Conservation (phyloP, 2,888 invertebrate species). For the Malachius bipustulatus region DNA sequence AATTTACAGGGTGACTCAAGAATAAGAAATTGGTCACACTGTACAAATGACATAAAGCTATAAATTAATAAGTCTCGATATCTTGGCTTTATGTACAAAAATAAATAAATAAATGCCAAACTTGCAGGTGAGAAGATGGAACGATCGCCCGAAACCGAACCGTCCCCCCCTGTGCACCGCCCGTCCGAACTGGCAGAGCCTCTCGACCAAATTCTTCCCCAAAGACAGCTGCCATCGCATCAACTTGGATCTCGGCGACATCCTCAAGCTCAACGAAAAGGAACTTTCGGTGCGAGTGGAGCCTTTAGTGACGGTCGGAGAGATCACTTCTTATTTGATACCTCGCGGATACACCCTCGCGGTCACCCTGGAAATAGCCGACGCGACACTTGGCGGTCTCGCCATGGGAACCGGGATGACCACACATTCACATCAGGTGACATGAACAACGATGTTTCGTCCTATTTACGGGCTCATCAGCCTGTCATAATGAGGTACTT, state of each 20-base stretch:
- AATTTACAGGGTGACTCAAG: too few species aligned
- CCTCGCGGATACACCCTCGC: conserved; percentile 55
- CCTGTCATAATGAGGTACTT: too few species aligned
- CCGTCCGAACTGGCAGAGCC: conserved; percentile 56
- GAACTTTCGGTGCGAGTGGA: conserved; percentile 50
- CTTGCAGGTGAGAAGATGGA: conserved; percentile 46
- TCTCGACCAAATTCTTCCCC: conserved; percentile 54
- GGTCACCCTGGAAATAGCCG: conserved; percentile 55
- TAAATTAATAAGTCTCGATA: too few species aligned
- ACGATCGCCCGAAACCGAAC: conserved; percentile 36
- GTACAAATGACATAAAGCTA: too few species aligned
- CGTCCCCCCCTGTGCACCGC: conserved; percentile 51
- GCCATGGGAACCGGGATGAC: conserved; percentile 65
- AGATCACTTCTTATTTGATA: conserved; percentile 50
- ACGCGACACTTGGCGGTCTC: conserved; percentile 56
- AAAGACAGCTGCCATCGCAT: conserved; percentile 52
- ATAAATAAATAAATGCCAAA: too few species aligned
- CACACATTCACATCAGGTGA: conserved; percentile 57
- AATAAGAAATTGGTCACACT: too few species aligned
- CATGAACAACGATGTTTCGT: background rate
- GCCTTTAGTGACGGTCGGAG: conserved; percentile 55
- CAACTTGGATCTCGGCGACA: conserved; percentile 49
- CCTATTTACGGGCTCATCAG: too few species aligned
- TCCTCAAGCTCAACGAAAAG: conserved; percentile 45
- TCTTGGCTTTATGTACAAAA: too few species aligned